These are phyloP conservation scores for Scaptomyza polygonia DNA, from an alignment of 2,888 invertebrate genomes.

Conservation along the genomic window DNA sequence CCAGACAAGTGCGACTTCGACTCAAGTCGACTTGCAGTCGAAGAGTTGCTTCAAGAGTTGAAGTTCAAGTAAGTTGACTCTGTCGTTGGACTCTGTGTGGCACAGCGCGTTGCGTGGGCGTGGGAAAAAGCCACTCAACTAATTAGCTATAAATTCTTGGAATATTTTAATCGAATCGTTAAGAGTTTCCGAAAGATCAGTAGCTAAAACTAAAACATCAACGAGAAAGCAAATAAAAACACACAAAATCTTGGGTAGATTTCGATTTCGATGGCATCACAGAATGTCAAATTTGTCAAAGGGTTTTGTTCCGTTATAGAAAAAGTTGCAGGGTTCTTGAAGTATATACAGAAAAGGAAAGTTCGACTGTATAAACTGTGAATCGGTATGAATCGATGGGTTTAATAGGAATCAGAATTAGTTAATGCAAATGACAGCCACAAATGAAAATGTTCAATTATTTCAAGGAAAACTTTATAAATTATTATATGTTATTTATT, in stretches of 20 bases:
- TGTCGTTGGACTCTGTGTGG: constrained; percentile 1
- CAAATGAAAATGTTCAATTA: too few species aligned
- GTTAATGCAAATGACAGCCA: too few species aligned
- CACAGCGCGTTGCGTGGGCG: constrained; percentile 64
- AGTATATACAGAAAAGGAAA: too few species aligned
- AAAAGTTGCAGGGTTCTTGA: too few species aligned
- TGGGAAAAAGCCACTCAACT: constrained; percentile 67
- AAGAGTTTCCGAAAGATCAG: not conserved
- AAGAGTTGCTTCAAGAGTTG: not conserved
- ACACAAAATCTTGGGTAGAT: not conserved
- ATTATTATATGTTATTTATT: too few species aligned
- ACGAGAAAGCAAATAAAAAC: not conserved
- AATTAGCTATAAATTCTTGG: constrained; percentile 52
- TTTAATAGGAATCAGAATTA: too few species aligned
- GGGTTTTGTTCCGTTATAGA: too few species aligned
- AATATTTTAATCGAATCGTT: constrained; percentile 1
- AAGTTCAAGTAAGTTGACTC: not conserved
- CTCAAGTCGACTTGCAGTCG: constrained; percentile 6
- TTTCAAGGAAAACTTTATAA: too few species aligned
- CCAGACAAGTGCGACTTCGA: constrained; percentile 58
- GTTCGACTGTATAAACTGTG: too few species aligned
- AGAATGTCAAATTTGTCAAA: too few species aligned
- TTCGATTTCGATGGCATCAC: not conserved
- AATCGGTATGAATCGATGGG: too few species aligned
- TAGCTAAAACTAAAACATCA: not conserved